Base-by-base conservation (phyloP, 2,888 invertebrate genomes). In the Opisthograptis luteolata region DNA sequence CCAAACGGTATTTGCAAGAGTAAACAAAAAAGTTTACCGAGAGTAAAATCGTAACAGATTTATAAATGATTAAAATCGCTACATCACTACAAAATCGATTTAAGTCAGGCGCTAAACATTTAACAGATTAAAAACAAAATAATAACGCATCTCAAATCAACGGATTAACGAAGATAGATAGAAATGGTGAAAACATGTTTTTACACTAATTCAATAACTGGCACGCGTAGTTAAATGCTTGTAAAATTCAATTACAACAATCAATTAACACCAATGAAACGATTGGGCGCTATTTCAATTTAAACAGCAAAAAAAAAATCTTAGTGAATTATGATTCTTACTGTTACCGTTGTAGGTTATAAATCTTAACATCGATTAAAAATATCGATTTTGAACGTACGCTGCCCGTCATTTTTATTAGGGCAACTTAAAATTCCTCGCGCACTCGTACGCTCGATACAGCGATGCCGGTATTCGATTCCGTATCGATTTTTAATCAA, bases 401-500 rank as follows among this genome's bases (percentile, higher is more conserved):
- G 66, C 55, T 57, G 60, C 42, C 47, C 53, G 54, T 60, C 60
- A 58, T 66, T 64, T 68, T 72, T 74, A 71, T 64, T 70, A 68
- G 62, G 65, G 60, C 68, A 68, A 66, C 70, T 73, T 73, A 65
- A 76, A 75, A 77, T 77, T 73, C 75, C 68, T 55, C 65, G 63
- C 66, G 64, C 62, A 62, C 62, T 64, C 58, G 55, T 41, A 28
- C 22, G 22, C 17, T 42, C 47, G 27, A 47, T 51, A 51, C 42
- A 39, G 43, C 48, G 55, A 59, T 51, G 51, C 41, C 41, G 49
- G 42, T 54, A 58, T 76, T 78, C 75, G 73, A 70, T 75, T 71
- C 70, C 66, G 70, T 76, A 80, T 81, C 79, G 79, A 82, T 79
- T 80, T 80, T 81, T 81, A 83, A 85, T 83, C 81, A 81, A 82